These are phyloP conservation scores for Nymphalis urticae DNA, from an alignment of 2,888 invertebrate genomes.

Conservation along the genomic window DNA sequence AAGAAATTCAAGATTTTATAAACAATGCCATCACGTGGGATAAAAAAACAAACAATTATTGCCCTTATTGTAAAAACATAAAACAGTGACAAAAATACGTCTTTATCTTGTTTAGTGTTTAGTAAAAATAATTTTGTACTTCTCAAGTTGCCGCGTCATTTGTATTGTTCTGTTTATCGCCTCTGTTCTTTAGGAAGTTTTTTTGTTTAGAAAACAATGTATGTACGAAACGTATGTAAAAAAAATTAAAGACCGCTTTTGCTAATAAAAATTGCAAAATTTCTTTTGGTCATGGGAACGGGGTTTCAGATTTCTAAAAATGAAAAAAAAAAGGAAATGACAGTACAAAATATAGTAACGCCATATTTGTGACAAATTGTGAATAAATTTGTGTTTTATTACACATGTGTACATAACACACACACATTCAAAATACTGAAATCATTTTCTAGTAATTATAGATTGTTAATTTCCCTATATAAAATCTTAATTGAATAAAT, in stretches of 20 bases:
- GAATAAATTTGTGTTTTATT: too few species aligned
- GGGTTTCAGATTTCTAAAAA: constrained; percentile 26
- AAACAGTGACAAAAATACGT: constrained; percentile 35
- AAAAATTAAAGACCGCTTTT: constrained; percentile 21
- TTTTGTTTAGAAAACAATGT: constrained; percentile 29
- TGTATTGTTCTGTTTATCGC: constrained; percentile 31
- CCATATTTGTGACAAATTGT: neutral
- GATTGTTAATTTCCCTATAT: too few species aligned
- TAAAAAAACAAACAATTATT: constrained; percentile 38
- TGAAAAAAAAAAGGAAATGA: neutral
- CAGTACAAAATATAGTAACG: neutral
- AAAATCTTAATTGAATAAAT: too few species aligned
- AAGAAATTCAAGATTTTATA: neutral
- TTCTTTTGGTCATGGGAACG: constrained; percentile 34
- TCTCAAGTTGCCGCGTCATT: constrained; percentile 34
- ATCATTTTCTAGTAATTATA: too few species aligned
- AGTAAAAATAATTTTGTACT: constrained; percentile 20
- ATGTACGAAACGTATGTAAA: too few species aligned
- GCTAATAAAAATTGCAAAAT: constrained; percentile 34
- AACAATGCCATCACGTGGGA: constrained; percentile 17
- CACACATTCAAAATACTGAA: too few species aligned
- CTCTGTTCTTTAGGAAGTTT: constrained; percentile 32
- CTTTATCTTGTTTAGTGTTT: constrained; percentile 33
- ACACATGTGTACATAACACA: too few species aligned
- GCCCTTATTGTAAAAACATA: constrained; percentile 34